Base-by-base conservation (phyloP, 2,797 vertebrate genomes). In the Characodon lateralis region DNA sequence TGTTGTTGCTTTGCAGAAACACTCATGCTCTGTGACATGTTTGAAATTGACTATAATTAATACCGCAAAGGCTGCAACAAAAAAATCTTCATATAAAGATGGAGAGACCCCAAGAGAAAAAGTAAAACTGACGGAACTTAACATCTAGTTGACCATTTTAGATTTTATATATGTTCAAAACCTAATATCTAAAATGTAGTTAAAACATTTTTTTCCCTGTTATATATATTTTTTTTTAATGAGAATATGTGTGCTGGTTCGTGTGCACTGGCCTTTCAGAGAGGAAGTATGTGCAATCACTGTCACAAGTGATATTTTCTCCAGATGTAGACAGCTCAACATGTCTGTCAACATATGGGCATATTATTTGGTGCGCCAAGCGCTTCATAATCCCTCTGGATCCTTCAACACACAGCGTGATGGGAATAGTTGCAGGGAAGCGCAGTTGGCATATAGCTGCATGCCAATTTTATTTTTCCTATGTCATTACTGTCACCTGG, bases 341-440 rank as follows among this genome's bases (percentile, higher is more conserved):
- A 2, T 85, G 78, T 90, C 87, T 90, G 87, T 92, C 92, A 90
- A 74, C 83, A 77, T 81, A 75, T 80, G 74, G 83, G 59, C 79
- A 85, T 90, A 79, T 85, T 89, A 91, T 89, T 89, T 90, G 84
- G 74, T 90, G 79, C 73, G 82, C 35, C 76, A 73, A 73, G 83
- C 78, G 79, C 89, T 82, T 75, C 82, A 85, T 92, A 92, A 92
- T 92, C 92, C 88, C 80, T 26, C 65, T 51, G 82, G 83, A 87
- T 92, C 79, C 51, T 79, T 79, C 82, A 77, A 73, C 88, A 84
- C 85, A 83, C 78, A 84, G 78, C 71, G 68, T 70, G 78, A 81
- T 85, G 79, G 73, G 63, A 76, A 55, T 56, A 73, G 81, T 72
- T 71, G 76, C 72, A 79, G 69, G 58, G 76, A 74, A 61, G 28